Conservation (phyloP, 2,888 invertebrate genomes). For the Hipparchia semele region DNA sequence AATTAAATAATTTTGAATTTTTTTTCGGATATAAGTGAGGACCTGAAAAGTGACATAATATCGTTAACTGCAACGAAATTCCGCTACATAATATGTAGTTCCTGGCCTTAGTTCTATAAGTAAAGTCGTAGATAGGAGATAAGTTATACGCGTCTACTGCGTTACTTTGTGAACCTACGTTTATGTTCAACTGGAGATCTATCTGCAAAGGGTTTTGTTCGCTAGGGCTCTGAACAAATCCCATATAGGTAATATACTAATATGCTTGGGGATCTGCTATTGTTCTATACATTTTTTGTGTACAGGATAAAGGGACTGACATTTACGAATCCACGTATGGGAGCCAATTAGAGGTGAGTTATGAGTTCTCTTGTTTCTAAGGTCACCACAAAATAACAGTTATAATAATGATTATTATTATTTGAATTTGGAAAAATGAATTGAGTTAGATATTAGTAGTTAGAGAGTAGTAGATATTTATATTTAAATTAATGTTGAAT, state of each 20-base stretch:
- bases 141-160: neutral
- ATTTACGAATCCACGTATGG: neutral
- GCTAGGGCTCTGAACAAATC: conserved; percentile 2
- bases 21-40: too few species aligned
- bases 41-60: too few species aligned
- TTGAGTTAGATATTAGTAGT: too few species aligned
- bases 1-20: too few species aligned
- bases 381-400: too few species aligned
- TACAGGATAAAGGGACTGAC: conserved; percentile 2
- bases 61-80: too few species aligned
- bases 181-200: neutral
- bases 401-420: too few species aligned
- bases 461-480: too few species aligned
- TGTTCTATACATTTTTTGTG: conserved; percentile 12
- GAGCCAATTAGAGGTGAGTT: neutral
- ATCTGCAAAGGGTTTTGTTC: conserved; percentile 14
- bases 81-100: too few species aligned
- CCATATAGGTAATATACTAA: neutral
- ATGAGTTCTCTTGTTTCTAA: neutral
- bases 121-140: neutral
- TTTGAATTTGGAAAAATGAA: too few species aligned
- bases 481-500: too few species aligned
- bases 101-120: too few species aligned
- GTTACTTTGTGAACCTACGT: conserved; percentile 4
- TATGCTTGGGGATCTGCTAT: conserved; percentile 3